A percentile compares a stretch with the other conserved stretches of the same genome.
Conservation (phyloP, 2,113 vertebrate species). For the Atrichornis clamosus region DNA sequence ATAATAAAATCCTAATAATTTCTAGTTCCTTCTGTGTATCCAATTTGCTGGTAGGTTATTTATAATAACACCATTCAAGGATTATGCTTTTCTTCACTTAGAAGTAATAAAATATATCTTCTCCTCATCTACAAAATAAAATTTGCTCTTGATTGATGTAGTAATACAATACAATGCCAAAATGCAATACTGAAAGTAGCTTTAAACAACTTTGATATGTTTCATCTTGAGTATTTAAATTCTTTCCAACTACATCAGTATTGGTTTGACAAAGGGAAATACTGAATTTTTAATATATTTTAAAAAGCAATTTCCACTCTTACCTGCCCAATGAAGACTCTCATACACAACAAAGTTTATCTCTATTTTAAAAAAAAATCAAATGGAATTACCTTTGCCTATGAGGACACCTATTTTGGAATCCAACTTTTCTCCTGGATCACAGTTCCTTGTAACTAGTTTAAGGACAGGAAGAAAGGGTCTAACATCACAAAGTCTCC, state of each 20-base stretch:
- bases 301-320: background rate
- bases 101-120: background rate
- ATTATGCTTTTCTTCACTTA: background rate
- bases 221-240: background rate
- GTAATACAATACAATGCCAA: background rate
- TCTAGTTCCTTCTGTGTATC: background rate
- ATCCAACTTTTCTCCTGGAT: slow-evolving; percentile 91
- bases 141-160: background rate
- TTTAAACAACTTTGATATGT: background rate
- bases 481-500: slow-evolving; percentile 90
- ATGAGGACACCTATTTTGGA: slow-evolving; percentile 97
- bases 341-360: background rate
- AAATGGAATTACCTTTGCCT: slow-evolving; percentile 85
- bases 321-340: background rate
- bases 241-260: background rate
- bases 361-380: background rate
- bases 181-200: background rate
- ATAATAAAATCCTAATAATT: background rate
- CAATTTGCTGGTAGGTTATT: background rate
- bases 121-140: background rate
- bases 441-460: slow-evolving; percentile 89
- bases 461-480: slow-evolving; percentile 95
- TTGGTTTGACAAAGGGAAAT: background rate
- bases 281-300: background rate
- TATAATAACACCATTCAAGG: background rate